Percentiles rank a stretch among this genome's conserved stretches.
Conservation (phyloP, 2,888 invertebrate genomes). For the Drosophila flavopinicola region DNA sequence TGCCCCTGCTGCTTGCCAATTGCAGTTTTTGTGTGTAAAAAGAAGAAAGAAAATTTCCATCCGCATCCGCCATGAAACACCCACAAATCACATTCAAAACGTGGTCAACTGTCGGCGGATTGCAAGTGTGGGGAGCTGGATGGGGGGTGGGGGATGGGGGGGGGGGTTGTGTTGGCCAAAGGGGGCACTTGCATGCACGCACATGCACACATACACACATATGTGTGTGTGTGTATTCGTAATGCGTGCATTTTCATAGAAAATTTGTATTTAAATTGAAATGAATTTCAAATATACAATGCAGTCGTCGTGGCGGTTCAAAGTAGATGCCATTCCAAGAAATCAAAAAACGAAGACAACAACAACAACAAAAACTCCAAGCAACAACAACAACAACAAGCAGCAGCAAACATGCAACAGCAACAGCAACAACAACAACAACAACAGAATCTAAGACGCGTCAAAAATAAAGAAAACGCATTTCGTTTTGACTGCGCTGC, state of each 20-base stretch:
- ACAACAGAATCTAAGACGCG: conserved; percentile 70
- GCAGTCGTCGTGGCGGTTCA: conserved; percentile 69
- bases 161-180: too few relatives aligned
- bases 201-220: conserved; percentile 2
- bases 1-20: conserved; percentile 30
- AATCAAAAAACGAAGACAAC: conserved; percentile 64
- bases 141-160: background rate
- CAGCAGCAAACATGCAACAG: conserved; percentile 5
- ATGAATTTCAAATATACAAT: conserved; percentile 79
- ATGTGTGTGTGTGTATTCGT: conserved; percentile 40
- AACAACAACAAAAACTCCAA: conserved; percentile 54
- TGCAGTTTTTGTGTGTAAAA: conserved; percentile 40
- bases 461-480: conserved; percentile 76
- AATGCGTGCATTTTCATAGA: conserved; percentile 78
- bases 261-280: conserved; percentile 79
- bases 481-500: conserved; percentile 54
- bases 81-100: conserved; percentile 61
- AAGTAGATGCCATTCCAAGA: conserved; percentile 77
- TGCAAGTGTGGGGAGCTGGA: background rate
- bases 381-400: conserved; percentile 29
- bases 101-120: conserved; percentile 49
- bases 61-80: conserved; percentile 59
- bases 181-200: conserved; percentile 34
- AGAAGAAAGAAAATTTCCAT: conserved; percentile 40
- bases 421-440: conserved; percentile 1